phyloP scores from a whole-genome alignment of 2,888 invertebrate genomes.

The Notodonta ziczac region DNA sequence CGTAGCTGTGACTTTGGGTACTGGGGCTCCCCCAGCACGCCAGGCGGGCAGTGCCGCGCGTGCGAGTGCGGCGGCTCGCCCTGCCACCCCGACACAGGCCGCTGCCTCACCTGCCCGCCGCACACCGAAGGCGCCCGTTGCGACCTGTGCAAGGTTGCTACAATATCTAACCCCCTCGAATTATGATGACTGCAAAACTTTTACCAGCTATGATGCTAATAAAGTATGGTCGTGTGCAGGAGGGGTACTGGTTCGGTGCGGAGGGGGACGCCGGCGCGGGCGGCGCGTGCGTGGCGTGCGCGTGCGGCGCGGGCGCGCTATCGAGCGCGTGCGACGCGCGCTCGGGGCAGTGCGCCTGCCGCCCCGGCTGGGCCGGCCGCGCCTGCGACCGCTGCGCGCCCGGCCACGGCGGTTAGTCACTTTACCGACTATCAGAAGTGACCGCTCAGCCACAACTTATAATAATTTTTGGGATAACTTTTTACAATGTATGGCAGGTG shows the following conservation, averaged over 20 bases:
- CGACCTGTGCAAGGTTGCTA: conserved; percentile 81
- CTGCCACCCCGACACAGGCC: conserved; percentile 93
- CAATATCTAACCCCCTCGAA: no score
- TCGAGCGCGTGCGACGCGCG: conserved; percentile 88
- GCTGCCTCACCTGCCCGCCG: conserved; percentile 92
- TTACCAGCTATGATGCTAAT: neutral
- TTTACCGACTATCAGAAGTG: no score
- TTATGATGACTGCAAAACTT: no score
- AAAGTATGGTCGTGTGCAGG: conserved; percentile 44
- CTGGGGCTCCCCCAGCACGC: conserved; percentile 91
- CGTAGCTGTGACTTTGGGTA: conserved; percentile 92
- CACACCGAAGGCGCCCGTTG: conserved; percentile 88
- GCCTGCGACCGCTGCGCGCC: conserved; percentile 88
- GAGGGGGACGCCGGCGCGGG: conserved; percentile 77
- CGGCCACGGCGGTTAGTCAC: conserved; percentile 59
- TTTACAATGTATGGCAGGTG: conserved; percentile 68
- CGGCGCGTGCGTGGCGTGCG: conserved; percentile 88
- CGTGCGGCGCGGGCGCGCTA: conserved; percentile 90
- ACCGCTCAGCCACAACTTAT: no score
- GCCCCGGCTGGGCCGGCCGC: conserved; percentile 88
- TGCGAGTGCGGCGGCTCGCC: conserved; percentile 95
- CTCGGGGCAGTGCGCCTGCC: conserved; percentile 91
- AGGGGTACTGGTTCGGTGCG: conserved; percentile 73
- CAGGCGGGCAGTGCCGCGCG: conserved; percentile 89
- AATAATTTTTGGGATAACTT: neutral